phyloP scores from a whole-genome alignment of 1,140 invertebrate species.

The Ips nitidus region DNA sequence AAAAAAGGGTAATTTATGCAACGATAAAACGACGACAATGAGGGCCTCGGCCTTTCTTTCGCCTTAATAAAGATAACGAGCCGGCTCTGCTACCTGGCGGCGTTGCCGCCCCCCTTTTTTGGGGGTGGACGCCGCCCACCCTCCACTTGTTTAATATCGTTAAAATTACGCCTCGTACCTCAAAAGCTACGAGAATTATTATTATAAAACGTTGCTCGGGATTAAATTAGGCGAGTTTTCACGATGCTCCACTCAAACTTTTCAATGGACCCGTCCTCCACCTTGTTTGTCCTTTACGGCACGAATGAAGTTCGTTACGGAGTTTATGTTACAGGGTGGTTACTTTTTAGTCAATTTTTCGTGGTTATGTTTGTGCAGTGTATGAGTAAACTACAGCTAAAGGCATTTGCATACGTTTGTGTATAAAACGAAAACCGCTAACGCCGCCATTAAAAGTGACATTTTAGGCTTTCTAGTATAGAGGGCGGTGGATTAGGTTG shows the following conservation, averaged over 20 bases:
- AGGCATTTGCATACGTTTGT: too few relatives aligned
- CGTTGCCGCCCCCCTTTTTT: neutral
- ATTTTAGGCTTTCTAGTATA: too few relatives aligned
- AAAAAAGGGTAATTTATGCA: constrained; percentile 14
- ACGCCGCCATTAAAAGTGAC: too few relatives aligned
- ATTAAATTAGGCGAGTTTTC: constrained; percentile 31
- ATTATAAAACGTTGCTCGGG: constrained; percentile 26
- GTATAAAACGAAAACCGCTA: too few relatives aligned
- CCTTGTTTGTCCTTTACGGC: too few relatives aligned
- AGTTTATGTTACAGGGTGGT: too few relatives aligned
- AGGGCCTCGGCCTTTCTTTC: constrained; percentile 25
- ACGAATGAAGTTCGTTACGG: too few relatives aligned
- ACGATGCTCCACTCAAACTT: constrained; percentile 17
- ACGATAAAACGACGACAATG: constrained; percentile 30
- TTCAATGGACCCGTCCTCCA: neutral
- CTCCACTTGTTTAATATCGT: constrained; percentile 38
- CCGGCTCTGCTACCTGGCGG: constrained; percentile 35
- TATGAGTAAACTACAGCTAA: too few relatives aligned
- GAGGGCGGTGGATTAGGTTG: too few relatives aligned
- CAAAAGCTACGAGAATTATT: constrained; percentile 25
- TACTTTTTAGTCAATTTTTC: too few relatives aligned
- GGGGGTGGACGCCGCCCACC: neutral
- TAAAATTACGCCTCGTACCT: constrained; percentile 38
- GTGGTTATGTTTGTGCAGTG: too few relatives aligned
- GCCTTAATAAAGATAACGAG: constrained; percentile 41